phyloP scores from a whole-genome alignment of 2,113 vertebrate species.

The Heliornis fulica region DNA sequence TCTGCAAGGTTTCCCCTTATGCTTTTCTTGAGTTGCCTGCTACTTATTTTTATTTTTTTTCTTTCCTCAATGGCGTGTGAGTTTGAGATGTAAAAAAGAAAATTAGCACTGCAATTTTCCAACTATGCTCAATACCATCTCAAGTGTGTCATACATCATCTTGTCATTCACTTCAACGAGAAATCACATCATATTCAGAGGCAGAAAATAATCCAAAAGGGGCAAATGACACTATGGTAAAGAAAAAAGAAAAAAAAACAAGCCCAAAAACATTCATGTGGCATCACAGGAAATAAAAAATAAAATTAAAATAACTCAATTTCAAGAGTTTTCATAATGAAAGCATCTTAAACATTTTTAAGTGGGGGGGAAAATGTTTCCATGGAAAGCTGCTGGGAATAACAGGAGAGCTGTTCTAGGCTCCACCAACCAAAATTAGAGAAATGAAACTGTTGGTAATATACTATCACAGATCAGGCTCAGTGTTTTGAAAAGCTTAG shows the following conservation, averaged over 20 bases:
- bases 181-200: conserved; percentile 20
- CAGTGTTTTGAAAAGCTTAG: not conserved
- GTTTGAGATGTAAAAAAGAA: conserved; percentile 59
- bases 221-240: not conserved
- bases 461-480: not conserved
- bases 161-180: conserved; percentile 42
- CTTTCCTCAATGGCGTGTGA: not conserved
- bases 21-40: conserved; percentile 1
- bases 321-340: not conserved
- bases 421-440: not conserved
- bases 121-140: conserved; percentile 48
- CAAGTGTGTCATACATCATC: conserved; percentile 31
- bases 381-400: not conserved
- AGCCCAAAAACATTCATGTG: not conserved
- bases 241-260: not conserved
- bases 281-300: not conserved
- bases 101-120: conserved; percentile 62
- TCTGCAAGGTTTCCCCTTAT: conserved; percentile 69
- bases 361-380: not conserved
- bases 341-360: not conserved
- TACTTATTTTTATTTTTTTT: not conserved
- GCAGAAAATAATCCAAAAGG: conserved; percentile 2
- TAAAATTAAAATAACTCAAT: not conserved
- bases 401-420: not conserved
- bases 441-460: not conserved